Conservation (phyloP, 2,888 invertebrate species). For the Galeopsomyia nigrocyanea region DNA sequence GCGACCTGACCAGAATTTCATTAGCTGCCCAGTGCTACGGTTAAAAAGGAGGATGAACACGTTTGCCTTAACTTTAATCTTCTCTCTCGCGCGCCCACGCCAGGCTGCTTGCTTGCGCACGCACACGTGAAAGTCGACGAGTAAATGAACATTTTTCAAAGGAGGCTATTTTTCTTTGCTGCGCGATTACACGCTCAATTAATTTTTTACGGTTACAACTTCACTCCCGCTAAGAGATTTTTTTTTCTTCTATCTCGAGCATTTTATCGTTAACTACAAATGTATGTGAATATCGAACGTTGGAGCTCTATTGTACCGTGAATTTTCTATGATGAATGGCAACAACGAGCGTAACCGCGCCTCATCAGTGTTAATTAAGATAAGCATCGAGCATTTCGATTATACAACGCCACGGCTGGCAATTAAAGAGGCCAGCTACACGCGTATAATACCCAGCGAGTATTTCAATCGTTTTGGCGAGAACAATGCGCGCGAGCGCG, state of each 20-base stretch:
- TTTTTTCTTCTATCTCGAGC: neutral
- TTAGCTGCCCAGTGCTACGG: constrained; percentile 49
- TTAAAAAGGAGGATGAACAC: constrained; percentile 39
- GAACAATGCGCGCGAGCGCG: no score
- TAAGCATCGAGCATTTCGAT: no score
- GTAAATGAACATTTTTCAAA: constrained; percentile 46
- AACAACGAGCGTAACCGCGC: no score
- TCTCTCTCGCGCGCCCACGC: neutral
- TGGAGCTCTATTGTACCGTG: no score
- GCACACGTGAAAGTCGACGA: constrained; percentile 19
- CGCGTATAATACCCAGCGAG: no score
- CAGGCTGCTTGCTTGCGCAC: neutral
- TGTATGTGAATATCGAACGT: no score
- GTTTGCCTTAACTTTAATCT: constrained; percentile 46
- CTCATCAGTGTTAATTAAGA: no score
- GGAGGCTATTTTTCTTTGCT: neutral
- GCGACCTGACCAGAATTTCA: constrained; percentile 64
- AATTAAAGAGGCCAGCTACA: no score
- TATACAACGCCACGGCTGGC: no score
- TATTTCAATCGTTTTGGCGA: no score
- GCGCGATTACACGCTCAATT: constrained; percentile 18
- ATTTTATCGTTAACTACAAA: no score
- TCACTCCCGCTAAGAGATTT: neutral
- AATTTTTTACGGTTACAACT: neutral
- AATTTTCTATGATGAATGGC: no score